Evolutionary conservation across 2,888 invertebrate species (phyloP).

Genomic region (Ceraclea dissimilis): DNA sequence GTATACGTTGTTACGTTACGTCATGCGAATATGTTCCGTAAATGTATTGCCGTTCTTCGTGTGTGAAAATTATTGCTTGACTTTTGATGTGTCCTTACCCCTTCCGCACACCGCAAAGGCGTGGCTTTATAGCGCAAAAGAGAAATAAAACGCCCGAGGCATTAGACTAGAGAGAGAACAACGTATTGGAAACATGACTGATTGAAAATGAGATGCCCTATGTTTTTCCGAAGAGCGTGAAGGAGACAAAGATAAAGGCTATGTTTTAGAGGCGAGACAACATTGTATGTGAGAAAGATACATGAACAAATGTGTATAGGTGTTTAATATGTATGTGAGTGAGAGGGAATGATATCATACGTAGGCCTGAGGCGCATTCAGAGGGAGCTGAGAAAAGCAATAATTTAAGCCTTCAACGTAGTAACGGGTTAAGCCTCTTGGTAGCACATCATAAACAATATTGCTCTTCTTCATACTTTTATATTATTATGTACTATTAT

Average conservation of each 20-base stretch:
- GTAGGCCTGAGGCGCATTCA: slow-evolving; percentile 11
- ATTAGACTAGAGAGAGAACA: slow-evolving; percentile 9
- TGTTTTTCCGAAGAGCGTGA: slow-evolving; percentile 13
- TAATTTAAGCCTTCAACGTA: slow-evolving; percentile 8
- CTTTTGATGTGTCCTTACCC: slow-evolving; percentile 15
- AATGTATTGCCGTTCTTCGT: slow-evolving; percentile 13
- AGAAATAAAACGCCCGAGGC: slow-evolving; percentile 11
- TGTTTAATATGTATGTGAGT: slow-evolving; percentile 5
- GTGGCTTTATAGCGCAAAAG: slow-evolving; percentile 5
- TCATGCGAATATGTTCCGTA: not conserved
- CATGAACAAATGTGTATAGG: slow-evolving; percentile 1
- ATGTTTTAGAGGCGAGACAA: slow-evolving; percentile 12
- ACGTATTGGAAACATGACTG: slow-evolving; percentile 11
- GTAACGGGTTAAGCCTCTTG: slow-evolving; percentile 12
- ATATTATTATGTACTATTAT: too few relatives aligned
- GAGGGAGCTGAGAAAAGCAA: slow-evolving; percentile 10
- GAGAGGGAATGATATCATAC: slow-evolving; percentile 8
- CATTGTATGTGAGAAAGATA: slow-evolving; percentile 6
- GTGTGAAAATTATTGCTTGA: slow-evolving; percentile 16
- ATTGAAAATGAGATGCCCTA: slow-evolving; percentile 12
- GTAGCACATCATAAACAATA: slow-evolving; percentile 2
- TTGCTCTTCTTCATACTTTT: not conserved
- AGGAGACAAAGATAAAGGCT: slow-evolving; percentile 4
- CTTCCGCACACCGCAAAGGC: slow-evolving; percentile 12
- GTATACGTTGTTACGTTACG: not conserved